Percentiles rank a stretch among this genome's conserved stretches.
Conservation (phyloP, 2,888 invertebrate species). For the Salpingus planirostris region DNA sequence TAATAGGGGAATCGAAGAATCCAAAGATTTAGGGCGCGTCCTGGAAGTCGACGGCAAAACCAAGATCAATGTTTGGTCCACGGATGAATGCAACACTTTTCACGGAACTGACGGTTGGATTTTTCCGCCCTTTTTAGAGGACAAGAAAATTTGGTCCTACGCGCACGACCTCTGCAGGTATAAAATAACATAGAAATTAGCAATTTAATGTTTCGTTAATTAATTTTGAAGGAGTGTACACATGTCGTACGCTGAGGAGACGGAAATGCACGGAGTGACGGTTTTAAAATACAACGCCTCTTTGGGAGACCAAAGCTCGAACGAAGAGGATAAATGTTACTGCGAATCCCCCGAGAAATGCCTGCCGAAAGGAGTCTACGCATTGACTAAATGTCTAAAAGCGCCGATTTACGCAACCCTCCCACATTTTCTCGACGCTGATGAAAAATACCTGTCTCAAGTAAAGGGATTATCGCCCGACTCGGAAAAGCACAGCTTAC, state of each 20-base stretch:
- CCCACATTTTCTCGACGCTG: conserved; percentile 67
- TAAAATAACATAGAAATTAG: too few species aligned
- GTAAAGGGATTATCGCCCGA: conserved; percentile 58
- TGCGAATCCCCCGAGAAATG: conserved; percentile 52
- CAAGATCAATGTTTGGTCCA: conserved; percentile 54
- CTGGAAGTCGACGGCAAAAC: conserved; percentile 58
- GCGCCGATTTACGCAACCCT: conserved; percentile 67
- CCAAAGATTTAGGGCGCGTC: conserved; percentile 65
- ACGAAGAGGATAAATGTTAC: conserved; percentile 47
- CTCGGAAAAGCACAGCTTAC: conserved; percentile 60
- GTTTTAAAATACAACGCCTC: conserved; percentile 58
- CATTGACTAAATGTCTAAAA: conserved; percentile 56
- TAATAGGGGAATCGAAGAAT: conserved; percentile 63
- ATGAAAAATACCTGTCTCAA: conserved; percentile 38
- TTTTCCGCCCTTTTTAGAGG: conserved; percentile 62
- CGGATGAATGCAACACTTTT: conserved; percentile 62
- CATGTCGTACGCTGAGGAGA: conserved; percentile 51
- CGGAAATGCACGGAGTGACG: conserved; percentile 54
- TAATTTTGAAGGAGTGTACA: conserved; percentile 48
- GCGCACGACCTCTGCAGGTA: conserved; percentile 69
- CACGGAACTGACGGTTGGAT: conserved; percentile 82
- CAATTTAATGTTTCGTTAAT: neutral
- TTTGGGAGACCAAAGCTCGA: conserved; percentile 57
- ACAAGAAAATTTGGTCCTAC: conserved; percentile 57
- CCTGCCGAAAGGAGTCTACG: conserved; percentile 61